Conservation (phyloP, 2,888 invertebrate genomes). For the Synergus laeviventris region DNA sequence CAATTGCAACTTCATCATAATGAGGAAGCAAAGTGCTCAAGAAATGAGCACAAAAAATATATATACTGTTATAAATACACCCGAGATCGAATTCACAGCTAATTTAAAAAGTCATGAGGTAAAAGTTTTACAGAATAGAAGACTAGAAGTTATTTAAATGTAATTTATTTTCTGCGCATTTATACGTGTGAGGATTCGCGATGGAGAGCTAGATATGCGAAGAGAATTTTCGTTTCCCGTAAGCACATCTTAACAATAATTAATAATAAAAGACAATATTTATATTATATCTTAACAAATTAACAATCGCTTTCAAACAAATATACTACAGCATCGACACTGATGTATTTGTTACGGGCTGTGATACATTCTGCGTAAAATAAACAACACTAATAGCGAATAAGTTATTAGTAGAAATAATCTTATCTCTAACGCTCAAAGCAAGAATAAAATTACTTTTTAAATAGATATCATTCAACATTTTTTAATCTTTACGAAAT, state of each 20-base stretch:
- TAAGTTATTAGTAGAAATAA: slow-evolving; percentile 41
- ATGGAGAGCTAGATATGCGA: not conserved
- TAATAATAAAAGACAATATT: slow-evolving; percentile 53
- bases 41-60: no score
- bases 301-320: slow-evolving; percentile 50
- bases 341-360: slow-evolving; percentile 50
- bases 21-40: no score
- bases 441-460: slow-evolving; percentile 1
- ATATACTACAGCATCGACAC: slow-evolving; percentile 46
- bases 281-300: slow-evolving; percentile 52
- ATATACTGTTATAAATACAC: no score
- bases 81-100: no score
- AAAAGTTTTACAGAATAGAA: slow-evolving; percentile 3
- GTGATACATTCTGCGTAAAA: slow-evolving; percentile 53
- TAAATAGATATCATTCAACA: slow-evolving; percentile 30
- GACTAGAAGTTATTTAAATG: slow-evolving; percentile 13
- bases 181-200: slow-evolving; percentile 8
- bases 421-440: slow-evolving; percentile 23
- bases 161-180: slow-evolving; percentile 32
- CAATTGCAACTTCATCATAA: no score
- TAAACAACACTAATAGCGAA: slow-evolving; percentile 46
- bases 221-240: not conserved
- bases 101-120: not conserved
- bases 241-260: slow-evolving; percentile 50
- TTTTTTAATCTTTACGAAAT: slow-evolving; percentile 13